phyloP scores from a whole-genome alignment of 2,888 invertebrate species.

The Drosophila testacea region DNA sequence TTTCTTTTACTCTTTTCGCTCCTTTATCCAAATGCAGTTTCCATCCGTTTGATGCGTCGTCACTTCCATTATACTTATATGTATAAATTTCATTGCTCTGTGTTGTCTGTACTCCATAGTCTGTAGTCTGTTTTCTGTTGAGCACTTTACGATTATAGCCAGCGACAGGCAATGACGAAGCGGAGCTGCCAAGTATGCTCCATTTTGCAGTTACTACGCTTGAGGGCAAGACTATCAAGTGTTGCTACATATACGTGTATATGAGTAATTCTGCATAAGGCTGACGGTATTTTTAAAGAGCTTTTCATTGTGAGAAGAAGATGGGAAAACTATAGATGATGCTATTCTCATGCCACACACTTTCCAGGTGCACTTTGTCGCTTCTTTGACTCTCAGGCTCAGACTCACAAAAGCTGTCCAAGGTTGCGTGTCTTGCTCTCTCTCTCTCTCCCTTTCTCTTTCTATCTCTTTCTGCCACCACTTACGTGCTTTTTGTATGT shows the following conservation, averaged over 20 bases:
- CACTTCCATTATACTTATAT: constrained; percentile 50
- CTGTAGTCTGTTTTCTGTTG: constrained; percentile 47
- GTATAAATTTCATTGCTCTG: constrained; percentile 31
- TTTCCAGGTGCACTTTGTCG: constrained; percentile 44
- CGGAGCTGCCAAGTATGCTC: constrained; percentile 33
- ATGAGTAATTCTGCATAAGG: constrained; percentile 22
- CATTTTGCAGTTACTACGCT: constrained; percentile 20
- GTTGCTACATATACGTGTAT: constrained; percentile 12
- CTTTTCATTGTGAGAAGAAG: constrained; percentile 18
- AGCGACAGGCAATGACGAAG: constrained; percentile 65
- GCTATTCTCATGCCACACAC: constrained; percentile 27
- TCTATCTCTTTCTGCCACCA: constrained; percentile 28
- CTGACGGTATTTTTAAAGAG: constrained; percentile 34
- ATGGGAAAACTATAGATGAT: constrained; percentile 4
- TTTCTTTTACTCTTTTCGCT: not conserved
- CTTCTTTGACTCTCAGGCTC: constrained; percentile 35
- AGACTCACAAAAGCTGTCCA: constrained; percentile 36
- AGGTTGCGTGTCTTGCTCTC: constrained; percentile 36
- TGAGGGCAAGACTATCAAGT: constrained; percentile 5
- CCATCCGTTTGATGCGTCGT: constrained; percentile 48
- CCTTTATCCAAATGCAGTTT: constrained; percentile 17
- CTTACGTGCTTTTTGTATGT: constrained; percentile 30
- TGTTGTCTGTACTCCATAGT: constrained; percentile 7
- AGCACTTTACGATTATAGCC: constrained; percentile 70
- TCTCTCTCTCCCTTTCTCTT: not conserved